These are phyloP conservation scores for Gasteruption jaculator DNA, from an alignment of 2,888 invertebrate genomes.

Conservation along the genomic window DNA sequence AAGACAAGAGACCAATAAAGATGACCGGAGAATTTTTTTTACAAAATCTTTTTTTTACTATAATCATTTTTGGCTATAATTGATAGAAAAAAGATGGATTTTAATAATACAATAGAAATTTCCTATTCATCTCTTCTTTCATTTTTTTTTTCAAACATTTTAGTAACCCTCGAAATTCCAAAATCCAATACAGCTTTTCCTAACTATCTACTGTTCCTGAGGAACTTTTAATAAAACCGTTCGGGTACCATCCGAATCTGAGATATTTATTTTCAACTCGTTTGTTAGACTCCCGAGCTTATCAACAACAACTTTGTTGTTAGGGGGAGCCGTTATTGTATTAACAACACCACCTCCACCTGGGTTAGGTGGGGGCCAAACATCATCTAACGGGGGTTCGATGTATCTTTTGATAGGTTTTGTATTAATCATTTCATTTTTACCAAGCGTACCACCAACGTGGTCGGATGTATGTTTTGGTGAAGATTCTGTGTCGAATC, in stretches of 20 bases:
- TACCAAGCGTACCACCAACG: slow-evolving; percentile 32
- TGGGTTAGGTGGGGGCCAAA: slow-evolving; percentile 57
- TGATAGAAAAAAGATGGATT: too few relatives aligned
- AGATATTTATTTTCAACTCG: slow-evolving; percentile 47
- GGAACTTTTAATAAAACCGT: slow-evolving; percentile 46
- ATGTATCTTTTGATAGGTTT: slow-evolving; percentile 49
- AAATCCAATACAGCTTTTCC: too few relatives aligned
- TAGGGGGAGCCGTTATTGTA: slow-evolving; percentile 13
- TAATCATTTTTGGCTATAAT: too few relatives aligned
- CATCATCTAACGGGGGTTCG: slow-evolving; percentile 59
- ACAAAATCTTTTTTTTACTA: too few relatives aligned
- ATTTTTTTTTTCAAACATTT: too few relatives aligned
- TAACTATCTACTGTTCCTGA: slow-evolving; percentile 42
- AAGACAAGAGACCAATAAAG: too few relatives aligned
- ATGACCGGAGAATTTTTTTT: too few relatives aligned
- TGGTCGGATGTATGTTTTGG: slow-evolving; percentile 30
- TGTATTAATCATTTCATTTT: slow-evolving; percentile 16
- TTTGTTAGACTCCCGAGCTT: slow-evolving; percentile 41
- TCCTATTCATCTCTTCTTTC: too few relatives aligned
- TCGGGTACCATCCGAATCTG: slow-evolving; percentile 43
- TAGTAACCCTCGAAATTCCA: too few relatives aligned
- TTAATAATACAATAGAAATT: too few relatives aligned
- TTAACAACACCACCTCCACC: slow-evolving; percentile 31
- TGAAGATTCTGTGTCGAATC: slow-evolving; percentile 34
- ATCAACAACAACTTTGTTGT: slow-evolving; percentile 29